Evolutionary conservation across 2,113 vertebrate genomes (phyloP).

Genomic region (Sinocyclocheilus anophthalmus): DNA sequence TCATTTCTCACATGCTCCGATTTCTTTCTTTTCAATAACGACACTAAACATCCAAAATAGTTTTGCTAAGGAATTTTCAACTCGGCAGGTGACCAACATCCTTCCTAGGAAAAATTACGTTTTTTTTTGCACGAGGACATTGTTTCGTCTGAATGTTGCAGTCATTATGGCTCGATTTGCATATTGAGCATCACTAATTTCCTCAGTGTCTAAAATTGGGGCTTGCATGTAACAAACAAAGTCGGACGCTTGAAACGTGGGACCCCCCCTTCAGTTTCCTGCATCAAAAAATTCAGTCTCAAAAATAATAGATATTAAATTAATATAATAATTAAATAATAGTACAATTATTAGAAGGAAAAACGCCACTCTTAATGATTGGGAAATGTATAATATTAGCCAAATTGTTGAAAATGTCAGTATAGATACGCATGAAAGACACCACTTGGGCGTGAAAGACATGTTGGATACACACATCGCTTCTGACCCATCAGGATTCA

Average conservation of each 20-base stretch:
- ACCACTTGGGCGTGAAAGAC: not conserved
- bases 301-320: not conserved
- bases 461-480: no score
- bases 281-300: not conserved
- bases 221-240: conserved; percentile 83
- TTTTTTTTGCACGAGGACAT: not conserved
- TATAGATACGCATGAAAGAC: not conserved
- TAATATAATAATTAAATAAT: no score
- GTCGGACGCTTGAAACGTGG: conserved; percentile 89
- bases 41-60: not conserved
- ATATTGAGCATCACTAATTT: conserved; percentile 88
- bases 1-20: not conserved
- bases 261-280: conserved; percentile 73
- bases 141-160: conserved; percentile 2
- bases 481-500: not conserved
- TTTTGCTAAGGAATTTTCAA: not conserved
- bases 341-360: not conserved
- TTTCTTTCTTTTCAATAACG: not conserved
- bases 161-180: conserved; percentile 77
- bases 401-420: not conserved
- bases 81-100: not conserved
- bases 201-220: conserved; percentile 84
- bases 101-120: not conserved
- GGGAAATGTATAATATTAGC: no score
- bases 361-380: not conserved